Base-by-base conservation (phyloP, 2,888 invertebrate species). In the Nematopogon swammerdamellus region DNA sequence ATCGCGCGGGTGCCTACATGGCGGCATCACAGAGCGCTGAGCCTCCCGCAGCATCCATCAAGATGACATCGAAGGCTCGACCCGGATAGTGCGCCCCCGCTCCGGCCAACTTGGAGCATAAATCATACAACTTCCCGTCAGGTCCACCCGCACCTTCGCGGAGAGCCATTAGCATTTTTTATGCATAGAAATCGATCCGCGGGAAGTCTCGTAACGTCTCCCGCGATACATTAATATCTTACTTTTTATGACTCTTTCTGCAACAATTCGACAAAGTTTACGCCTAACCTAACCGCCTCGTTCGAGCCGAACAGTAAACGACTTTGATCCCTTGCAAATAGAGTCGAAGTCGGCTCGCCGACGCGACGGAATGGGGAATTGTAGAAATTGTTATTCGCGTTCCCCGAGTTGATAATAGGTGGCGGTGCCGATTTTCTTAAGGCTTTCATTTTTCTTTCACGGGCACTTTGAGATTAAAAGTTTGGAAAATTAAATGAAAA, bases 171-270 rank as follows among this genome's bases (percentile, higher is more conserved):
- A 77, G 68, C 77, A 77, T 79, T 77, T 76, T 77, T 79, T 79
- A 79, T 79, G 77, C 76, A 79, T 75, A 77, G 70, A 65, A 77
- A 79, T 79, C 79, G 79, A 79, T 77, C 79, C 75, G 56, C 57
- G 63, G 63, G 68, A 71, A 67, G 70, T 69, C 73, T n/a, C n/a
- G n/a, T 77, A 77, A 79, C 76, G 79, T 77, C 75, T 77, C 77
- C 77, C 77, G 69, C 74, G 77, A 79, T 79, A 79, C 79, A 79
- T 79, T 79, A 77, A 79, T 79, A 79, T 77, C 77, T 77, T 74
- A 77, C 76, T 79, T 79, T 79, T 79, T 79, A 79, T 75, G 77
- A 77, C 73, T 79, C 72, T 74, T 74, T 14, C 69, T 66, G 70
- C 67, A 77, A 74, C 72, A 73, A 71, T 72, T 63, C 68, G 67